phyloP scores from a whole-genome alignment of 2,113 vertebrate species.

The Collichthys lucidus region DNA sequence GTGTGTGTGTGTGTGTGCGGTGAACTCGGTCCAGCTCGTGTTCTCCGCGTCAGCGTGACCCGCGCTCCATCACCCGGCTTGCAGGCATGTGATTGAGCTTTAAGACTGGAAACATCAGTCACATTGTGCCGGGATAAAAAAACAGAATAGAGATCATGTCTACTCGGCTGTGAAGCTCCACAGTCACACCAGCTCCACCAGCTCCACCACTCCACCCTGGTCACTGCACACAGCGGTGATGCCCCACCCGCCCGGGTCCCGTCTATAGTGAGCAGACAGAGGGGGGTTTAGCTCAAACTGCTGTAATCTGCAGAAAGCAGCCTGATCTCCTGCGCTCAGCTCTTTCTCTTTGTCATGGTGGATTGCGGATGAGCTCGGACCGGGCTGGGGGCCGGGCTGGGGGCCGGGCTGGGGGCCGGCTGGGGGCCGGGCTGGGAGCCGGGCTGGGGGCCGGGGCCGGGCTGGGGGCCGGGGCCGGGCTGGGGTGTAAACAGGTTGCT shows the following conservation, averaged over 20 bases:
- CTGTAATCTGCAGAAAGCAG: constrained; percentile 83
- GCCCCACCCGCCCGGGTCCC: constrained; percentile 62
- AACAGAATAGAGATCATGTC: constrained; percentile 31
- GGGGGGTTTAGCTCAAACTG: constrained; percentile 82
- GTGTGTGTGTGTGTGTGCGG: not conserved
- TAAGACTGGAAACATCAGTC: constrained; percentile 50
- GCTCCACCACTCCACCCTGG: constrained; percentile 45
- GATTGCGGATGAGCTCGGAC: constrained; percentile 79
- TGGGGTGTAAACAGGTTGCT: constrained; percentile 70
- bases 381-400: constrained; percentile 49
- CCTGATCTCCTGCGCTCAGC: constrained; percentile 81
- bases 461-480: constrained; percentile 35
- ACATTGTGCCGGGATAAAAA: constrained; percentile 21
- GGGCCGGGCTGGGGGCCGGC: constrained; percentile 52
- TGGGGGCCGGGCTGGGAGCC: constrained; percentile 49
- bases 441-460: constrained; percentile 40
- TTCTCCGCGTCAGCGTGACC: constrained; percentile 28
- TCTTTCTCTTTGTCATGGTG: constrained; percentile 83
- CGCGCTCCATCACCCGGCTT: constrained; percentile 3
- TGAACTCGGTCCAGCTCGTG: no score
- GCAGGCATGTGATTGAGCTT: constrained; percentile 70
- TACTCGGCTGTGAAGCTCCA: constrained; percentile 35
- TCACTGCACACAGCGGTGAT: constrained; percentile 49
- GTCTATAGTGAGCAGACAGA: constrained; percentile 80
- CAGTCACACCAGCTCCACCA: constrained; percentile 31